Percentiles rank a stretch among this genome's conserved stretches.
phyloP scores from a whole-genome alignment of 1,140 invertebrate genomes.

The Drosophila repleta region DNA sequence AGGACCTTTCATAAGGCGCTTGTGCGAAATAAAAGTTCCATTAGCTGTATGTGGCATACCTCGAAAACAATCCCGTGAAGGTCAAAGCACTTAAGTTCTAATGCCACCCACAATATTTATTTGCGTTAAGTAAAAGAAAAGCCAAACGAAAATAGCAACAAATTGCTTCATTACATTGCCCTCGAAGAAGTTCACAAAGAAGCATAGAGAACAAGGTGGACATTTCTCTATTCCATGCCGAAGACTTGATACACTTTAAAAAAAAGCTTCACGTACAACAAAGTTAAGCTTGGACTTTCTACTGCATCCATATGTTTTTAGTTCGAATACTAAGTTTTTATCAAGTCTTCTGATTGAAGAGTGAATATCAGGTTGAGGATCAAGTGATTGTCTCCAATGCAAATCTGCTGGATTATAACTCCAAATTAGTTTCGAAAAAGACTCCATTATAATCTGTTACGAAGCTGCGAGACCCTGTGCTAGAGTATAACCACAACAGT shows the following conservation, averaged over 20 bases:
- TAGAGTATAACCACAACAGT: slow-evolving; percentile 7
- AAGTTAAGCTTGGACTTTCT: too few relatives aligned
- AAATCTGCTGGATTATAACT: too few relatives aligned
- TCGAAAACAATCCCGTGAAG: slow-evolving; percentile 27
- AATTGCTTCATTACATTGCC: slow-evolving; percentile 59
- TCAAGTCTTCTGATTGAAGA: too few relatives aligned
- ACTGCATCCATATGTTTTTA: too few relatives aligned
- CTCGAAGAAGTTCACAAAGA: background rate
- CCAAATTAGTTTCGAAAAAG: too few relatives aligned
- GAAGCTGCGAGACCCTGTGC: background rate
- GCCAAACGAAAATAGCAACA: slow-evolving; percentile 46
- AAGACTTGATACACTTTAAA: background rate
- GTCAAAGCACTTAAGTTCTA: slow-evolving; percentile 68
- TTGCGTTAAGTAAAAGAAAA: slow-evolving; percentile 53
- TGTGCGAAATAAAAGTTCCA: background rate
- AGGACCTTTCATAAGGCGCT: slow-evolving; percentile 10
- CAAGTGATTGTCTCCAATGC: too few relatives aligned
- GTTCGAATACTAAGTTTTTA: too few relatives aligned
- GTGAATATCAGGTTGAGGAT: too few relatives aligned
- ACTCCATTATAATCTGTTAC: background rate
- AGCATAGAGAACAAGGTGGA: slow-evolving; percentile 1
- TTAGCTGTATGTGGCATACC: background rate
- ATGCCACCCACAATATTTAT: slow-evolving; percentile 64
- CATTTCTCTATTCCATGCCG: too few relatives aligned
- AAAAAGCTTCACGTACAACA: too few relatives aligned